These are phyloP conservation scores for Bellardia pandia DNA, from an alignment of 2,888 invertebrate species.

Conservation along the genomic window DNA sequence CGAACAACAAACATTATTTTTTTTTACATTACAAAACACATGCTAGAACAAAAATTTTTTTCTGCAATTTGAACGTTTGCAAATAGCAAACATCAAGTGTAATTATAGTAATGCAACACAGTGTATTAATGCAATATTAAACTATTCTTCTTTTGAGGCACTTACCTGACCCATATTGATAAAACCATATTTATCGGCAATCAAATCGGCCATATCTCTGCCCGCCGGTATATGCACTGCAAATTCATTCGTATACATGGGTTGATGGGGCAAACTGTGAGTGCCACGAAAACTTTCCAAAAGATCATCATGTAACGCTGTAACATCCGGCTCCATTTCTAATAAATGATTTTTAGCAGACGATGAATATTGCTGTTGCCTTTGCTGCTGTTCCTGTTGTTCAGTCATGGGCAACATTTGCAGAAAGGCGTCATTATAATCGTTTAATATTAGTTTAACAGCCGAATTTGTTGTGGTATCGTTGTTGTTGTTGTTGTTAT, in stretches of 20 bases:
- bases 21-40: no score
- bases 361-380: conserved; percentile 49
- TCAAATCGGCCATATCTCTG: conserved; percentile 88
- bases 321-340: conserved; percentile 14
- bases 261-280: conserved; percentile 79
- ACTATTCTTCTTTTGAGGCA: background rate
- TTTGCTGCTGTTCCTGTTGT: conserved; percentile 45
- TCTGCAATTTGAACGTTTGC: no score
- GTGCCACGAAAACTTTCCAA: conserved; percentile 77
- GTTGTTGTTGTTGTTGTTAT: conserved; percentile 66
- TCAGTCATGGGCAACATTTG: conserved; percentile 60
- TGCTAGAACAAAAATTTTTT: no score
- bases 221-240: conserved; percentile 93
- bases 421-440: conserved; percentile 77
- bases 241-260: conserved; percentile 91
- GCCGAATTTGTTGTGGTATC: conserved; percentile 72
- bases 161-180: conserved; percentile 94
- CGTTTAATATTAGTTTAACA: conserved; percentile 77
- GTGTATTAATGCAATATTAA: background rate
- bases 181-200: conserved; percentile 94
- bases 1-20: no score
- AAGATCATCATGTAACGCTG: conserved; percentile 68
- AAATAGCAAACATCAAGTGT: no score
- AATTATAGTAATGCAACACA: no score
- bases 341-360: conserved; percentile 48